Conservation (phyloP, 2,888 invertebrate species). For the Drosophila barbarae region DNA sequence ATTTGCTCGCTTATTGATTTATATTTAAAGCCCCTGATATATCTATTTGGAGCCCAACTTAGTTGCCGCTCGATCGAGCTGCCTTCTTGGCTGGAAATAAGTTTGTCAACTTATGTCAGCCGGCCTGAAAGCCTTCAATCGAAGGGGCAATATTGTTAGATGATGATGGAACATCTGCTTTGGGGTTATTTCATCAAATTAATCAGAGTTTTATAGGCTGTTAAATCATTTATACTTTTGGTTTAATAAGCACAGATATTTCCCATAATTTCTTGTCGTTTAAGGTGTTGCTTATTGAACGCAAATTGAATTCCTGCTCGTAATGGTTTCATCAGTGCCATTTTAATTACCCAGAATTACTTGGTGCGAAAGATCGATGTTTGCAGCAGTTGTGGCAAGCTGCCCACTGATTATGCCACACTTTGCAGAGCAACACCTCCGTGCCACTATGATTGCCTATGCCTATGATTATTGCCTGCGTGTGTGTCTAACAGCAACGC, state of each 20-base stretch:
- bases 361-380: conserved; percentile 8
- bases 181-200: background rate
- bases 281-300: background rate
- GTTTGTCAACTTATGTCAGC: conserved; percentile 68
- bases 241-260: background rate
- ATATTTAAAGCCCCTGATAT: conserved; percentile 69
- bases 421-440: conserved; percentile 68
- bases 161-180: conserved; percentile 12
- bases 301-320: conserved; percentile 7
- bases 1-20: conserved; percentile 72
- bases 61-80: conserved; percentile 56
- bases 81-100: conserved; percentile 45
- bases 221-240: too few relatives aligned
- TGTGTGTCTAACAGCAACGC: conserved; percentile 34
- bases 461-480: conserved; percentile 50
- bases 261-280: background rate
- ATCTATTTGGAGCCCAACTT: conserved; percentile 46
- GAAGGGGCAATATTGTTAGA: conserved; percentile 4
- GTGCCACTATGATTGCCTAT: conserved; percentile 54
- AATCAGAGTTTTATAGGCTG: background rate
- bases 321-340: conserved; percentile 15
- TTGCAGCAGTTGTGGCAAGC: conserved; percentile 34
- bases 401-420: conserved; percentile 53
- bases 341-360: background rate
- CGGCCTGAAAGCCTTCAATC: conserved; percentile 64